Percentiles rank a stretch among this genome's conserved stretches.
Evolutionary conservation across 1,140 invertebrate species (phyloP).

Genomic region (Penaeus indicus): DNA sequence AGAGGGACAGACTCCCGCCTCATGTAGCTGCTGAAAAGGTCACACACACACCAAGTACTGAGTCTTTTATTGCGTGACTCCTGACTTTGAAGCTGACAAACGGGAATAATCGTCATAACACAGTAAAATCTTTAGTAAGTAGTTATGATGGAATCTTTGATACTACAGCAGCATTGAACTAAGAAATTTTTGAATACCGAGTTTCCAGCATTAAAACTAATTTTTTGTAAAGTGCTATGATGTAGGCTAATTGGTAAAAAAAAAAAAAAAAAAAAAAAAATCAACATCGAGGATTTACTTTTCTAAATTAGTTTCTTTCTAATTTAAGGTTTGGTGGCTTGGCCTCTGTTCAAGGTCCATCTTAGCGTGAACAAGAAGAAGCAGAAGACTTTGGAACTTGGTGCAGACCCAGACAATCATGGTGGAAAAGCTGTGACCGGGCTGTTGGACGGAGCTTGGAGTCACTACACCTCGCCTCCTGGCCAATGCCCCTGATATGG

Average conservation of each 20-base stretch:
- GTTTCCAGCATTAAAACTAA: too few relatives aligned
- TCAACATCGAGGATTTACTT: too few relatives aligned
- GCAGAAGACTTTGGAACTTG: background rate
- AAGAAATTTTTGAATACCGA: too few relatives aligned
- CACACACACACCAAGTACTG: constrained; percentile 42
- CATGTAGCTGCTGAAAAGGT: constrained; percentile 45
- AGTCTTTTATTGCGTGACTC: constrained; percentile 37
- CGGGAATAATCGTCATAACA: constrained; percentile 23
- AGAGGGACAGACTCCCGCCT: constrained; percentile 43
- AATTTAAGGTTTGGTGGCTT: background rate
- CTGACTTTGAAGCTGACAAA: constrained; percentile 26
- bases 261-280: too few relatives aligned
- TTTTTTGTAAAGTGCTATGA: too few relatives aligned
- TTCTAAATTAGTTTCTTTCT: too few relatives aligned
- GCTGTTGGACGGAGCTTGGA: background rate
- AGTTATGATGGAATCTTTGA: too few relatives aligned
- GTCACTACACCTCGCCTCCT: background rate
- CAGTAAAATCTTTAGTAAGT: background rate
- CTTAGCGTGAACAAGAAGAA: background rate
- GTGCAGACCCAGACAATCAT: constrained; percentile 6
- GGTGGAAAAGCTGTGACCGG: constrained; percentile 5
- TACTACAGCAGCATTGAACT: too few relatives aligned
- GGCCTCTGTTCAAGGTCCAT: background rate
- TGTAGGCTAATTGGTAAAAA: too few relatives aligned
- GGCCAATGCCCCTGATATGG: background rate